Evolutionary conservation across 2,797 vertebrate species (phyloP), one percentile per base, ranked within the genome.

Genomic region (Lithobates sylvaticus): DNA sequence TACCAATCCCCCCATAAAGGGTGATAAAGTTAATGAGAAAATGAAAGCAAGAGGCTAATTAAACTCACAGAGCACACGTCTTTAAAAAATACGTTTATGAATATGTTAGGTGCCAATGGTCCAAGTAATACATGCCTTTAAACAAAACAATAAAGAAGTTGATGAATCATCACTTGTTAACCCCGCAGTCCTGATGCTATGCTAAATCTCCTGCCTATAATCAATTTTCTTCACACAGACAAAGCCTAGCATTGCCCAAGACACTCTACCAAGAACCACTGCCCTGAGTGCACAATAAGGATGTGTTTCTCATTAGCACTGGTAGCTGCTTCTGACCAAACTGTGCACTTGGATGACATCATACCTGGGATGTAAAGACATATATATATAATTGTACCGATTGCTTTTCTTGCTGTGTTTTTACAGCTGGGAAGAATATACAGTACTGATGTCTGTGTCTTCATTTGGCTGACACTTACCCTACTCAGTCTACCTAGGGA

Each of bases 381-480:
- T 12, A 54, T 23, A 85, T 58, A 15, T 61, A 61, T 61, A 74
- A 42, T 47, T 73, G 39, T 50, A 74, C 12, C 67, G 94, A 91
- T 5, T 26, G 39, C 70, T 71, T 93, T 89, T 90, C 89, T 77
- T 73, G 34, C 81, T n/a, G 32, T 84, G 81, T 87, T 84, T 87
- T 42, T 64, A 87, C 76, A 87, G 86, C 76, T 84, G 86, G 86
- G 44, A 78, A 61, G 75, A 87, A 87, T 87, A 78, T 78, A 83
- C 61, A 83, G 75, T 65, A 75, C 68, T 78, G 80, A 87, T 78
- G 85, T 87, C 85, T 75, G 80, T 67, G 84, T 83, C 58, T 87
- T 87, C 79, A 65, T 85, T 85, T 47, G 54, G 76, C 69, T 85
- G 83, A 85, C 79, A 78, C 75, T 73, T 78, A 58, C 44, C 47